Base-by-base conservation (phyloP, 2,888 invertebrate species). In the Leucoptera coffeella region DNA sequence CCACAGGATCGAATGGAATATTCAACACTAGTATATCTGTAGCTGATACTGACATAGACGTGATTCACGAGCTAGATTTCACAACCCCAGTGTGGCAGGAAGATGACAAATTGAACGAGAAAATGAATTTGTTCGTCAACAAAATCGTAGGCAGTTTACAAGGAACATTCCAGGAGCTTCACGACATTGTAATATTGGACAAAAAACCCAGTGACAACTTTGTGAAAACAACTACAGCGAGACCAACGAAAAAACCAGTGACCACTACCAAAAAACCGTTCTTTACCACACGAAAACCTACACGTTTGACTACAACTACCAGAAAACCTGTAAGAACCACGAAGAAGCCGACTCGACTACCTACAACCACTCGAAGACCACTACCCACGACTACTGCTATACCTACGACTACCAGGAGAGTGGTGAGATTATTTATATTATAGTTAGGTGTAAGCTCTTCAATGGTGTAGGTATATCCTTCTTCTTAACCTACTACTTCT, bases 91-190 rank as follows among this genome's bases (percentile, higher is more conserved):
- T 77, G 1, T 85, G 89, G 51, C 56, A 69, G 32, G 85, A 87
- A 45, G 88, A 89, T 39, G 80, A 80, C 2, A 78, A 79, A 29
- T 50, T 89, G 2, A 81, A 85, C 37, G 79, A 83, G 21, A 88
- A 88, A 53, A 84, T 89, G 57, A 86, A 85, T 41, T 64, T 82
- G 0, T 82, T 90, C 37, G 90, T 90, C 0, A 82, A 82, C 40
- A 87, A 88, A 51, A 84, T 90, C 10, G 87, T 89, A 7, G 80
- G 85, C 34, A 87, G 87, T 12, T 58, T 90, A 2, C 86, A 88
- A 53, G 85, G 82, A 2, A 88, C 89, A 14, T 89, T 89, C 50
- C 78, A 86, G 39, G 85, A 83, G 26, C 50, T 90, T 8, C 83
- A 84, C 37, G 85, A 88, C 38, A 79, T 89, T 32, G 81, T 90